A percentile compares a stretch with the other conserved stretches of the same genome.
Conservation (phyloP, 2,797 vertebrate species). For the Scyliorhinus canicula region DNA sequence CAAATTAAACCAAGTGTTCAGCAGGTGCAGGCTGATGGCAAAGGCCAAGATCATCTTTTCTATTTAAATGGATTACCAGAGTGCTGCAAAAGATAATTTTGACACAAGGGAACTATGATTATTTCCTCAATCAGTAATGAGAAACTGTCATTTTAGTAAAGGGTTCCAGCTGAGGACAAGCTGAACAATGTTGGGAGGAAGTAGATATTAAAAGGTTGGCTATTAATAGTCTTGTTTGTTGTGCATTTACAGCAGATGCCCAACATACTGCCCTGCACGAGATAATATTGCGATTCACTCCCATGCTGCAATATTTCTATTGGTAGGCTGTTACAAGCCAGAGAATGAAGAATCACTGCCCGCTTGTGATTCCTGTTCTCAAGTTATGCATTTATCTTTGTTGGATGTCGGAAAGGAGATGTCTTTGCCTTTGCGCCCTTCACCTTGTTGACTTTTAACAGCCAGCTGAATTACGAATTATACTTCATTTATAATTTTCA, state of each 20-base stretch:
- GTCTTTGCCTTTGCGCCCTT: neutral
- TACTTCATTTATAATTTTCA: neutral
- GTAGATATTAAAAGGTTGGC: neutral
- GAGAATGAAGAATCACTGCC: neutral
- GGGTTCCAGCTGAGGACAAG: neutral
- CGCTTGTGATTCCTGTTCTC: neutral
- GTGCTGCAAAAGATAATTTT: neutral
- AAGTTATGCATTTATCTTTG: neutral
- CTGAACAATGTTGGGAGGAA: neutral
- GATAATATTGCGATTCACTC: neutral
- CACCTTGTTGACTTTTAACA: neutral
- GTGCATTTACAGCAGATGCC: neutral
- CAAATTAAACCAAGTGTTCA: neutral
- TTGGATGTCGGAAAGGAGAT: neutral
- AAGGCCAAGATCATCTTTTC: neutral
- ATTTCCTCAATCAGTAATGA: neutral
- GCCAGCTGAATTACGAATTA: neutral
- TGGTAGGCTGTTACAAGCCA: neutral
- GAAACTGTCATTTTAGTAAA: neutral
- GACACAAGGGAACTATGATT: slow-evolving; percentile 7
- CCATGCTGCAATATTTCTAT: neutral
- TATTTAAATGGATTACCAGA: slow-evolving; percentile 12
- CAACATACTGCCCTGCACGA: neutral
- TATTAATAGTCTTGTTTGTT: neutral
- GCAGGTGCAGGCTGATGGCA: neutral